These are phyloP conservation scores for Meriones psammophilus DNA, from an alignment of 2,797 vertebrate genomes.

Conservation along the genomic window DNA sequence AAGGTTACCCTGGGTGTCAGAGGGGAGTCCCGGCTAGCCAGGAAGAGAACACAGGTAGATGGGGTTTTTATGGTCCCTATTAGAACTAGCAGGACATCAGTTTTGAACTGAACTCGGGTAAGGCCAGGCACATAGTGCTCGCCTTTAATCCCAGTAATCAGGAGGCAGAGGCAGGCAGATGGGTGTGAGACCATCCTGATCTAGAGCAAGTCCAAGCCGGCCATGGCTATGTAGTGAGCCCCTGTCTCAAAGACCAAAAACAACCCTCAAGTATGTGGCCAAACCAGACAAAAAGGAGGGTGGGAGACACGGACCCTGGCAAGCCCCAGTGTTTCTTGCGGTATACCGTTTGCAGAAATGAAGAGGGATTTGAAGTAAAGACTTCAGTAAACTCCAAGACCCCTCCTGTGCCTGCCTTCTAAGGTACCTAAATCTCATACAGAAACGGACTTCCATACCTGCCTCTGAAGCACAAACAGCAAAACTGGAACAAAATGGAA, in stretches of 20 bases:
- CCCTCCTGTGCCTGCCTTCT: not conserved
- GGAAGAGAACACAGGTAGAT: not conserved
- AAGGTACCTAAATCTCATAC: not conserved
- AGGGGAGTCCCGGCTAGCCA: not conserved
- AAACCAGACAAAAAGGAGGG: not conserved
- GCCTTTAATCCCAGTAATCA: not conserved
- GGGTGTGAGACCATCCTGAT: not conserved
- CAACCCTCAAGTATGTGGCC: not conserved
- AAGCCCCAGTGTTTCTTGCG: not conserved
- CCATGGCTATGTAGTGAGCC: not conserved
- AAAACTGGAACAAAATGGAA: not conserved
- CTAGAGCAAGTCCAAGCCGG: not conserved
- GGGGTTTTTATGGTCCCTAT: no score
- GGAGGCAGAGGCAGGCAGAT: not conserved
- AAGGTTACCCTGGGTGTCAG: not conserved
- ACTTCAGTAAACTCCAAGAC: not conserved
- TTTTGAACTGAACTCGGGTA: no score
- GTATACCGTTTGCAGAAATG: no score
- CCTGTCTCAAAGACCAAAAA: not conserved
- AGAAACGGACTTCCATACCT: not conserved
- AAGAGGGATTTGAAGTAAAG: not conserved
- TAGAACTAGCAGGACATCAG: not conserved
- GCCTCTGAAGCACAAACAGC: not conserved
- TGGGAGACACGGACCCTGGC: no score
- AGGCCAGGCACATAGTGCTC: not conserved